These are phyloP conservation scores for Mastomys coucha DNA, from an alignment of 2,113 vertebrate genomes.

Conservation along the genomic window DNA sequence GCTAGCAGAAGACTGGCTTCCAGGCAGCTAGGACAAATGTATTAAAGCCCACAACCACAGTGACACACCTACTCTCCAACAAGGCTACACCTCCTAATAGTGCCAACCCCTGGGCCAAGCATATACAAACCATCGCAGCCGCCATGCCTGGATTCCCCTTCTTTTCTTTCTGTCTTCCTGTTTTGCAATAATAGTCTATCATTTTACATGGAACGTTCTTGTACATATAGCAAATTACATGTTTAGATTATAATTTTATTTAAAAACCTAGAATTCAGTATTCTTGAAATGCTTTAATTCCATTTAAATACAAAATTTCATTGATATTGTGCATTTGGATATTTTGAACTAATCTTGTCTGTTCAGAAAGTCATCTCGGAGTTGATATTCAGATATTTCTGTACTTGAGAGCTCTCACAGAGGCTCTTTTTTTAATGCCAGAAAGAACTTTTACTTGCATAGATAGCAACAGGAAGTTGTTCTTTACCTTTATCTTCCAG, in stretches of 20 bases:
- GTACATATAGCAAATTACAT: not conserved
- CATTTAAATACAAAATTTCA: not conserved
- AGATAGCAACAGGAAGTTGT: not conserved
- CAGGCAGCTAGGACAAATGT: too few relatives aligned
- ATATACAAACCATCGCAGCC: not conserved
- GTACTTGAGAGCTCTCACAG: not conserved
- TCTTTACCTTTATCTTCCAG: not conserved
- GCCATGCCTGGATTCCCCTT: not conserved
- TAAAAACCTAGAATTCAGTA: not conserved
- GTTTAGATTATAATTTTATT: slow-evolving; percentile 38
- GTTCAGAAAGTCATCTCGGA: not conserved
- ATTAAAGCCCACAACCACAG: too few relatives aligned
- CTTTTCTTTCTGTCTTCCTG: not conserved
- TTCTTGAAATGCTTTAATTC: not conserved
- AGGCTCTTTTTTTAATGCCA: not conserved
- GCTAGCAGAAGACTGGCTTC: too few relatives aligned
- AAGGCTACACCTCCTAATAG: too few relatives aligned
- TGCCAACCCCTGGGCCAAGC: too few relatives aligned
- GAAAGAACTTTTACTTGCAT: not conserved
- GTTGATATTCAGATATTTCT: not conserved
- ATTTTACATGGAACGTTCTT: not conserved
- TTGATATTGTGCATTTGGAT: not conserved
- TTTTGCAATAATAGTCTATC: not conserved
- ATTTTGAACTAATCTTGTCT: not conserved
- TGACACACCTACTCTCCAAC: too few relatives aligned